Evolutionary conservation across 1,140 invertebrate species (phyloP), one percentile per base, ranked within the genome.

Genomic region (Aleiodes sp.): DNA sequence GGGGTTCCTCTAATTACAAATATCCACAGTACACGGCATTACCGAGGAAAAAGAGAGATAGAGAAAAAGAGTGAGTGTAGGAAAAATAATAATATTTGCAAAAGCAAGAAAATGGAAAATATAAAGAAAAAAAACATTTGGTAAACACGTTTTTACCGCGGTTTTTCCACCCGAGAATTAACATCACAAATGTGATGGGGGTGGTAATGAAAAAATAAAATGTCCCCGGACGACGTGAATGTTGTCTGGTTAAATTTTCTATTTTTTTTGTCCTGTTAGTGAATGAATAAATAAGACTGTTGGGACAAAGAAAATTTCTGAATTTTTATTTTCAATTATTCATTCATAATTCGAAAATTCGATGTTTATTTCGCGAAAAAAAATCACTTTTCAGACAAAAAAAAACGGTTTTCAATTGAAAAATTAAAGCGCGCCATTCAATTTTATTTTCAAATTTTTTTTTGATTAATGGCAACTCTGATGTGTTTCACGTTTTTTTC

Each of bases 1-100:
- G 61, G 70, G 68, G 46, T 73, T 78, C 77, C 75, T 79, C 78
- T 82, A 83, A 83, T 83, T 80, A 81, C 78, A 82, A 82, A 83
- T 83, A 82, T 82, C 76, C 78, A 80, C 75, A 78, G 46, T 4
- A 4, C 43, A 24, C 46, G 1, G 46, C 21, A 52, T 52, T 52
- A 68, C 6, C 12, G 29, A n/a, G n/a, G 29, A 56, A 12, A n/a
- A 19, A 7, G 33, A 35, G 56, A 21, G 57, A n/a, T n/a, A n/a
- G n/a, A n/a, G 29, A 26, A 21, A 31, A 24, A 46, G 46, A 46
- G 65, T 26, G 10, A 12, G 43, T 14, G 61, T 14, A n/a, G n/a
- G n/a, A n/a, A 26, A 29, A 46, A 41, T 14, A 67, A 24, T 19
- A 26, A 37, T 35, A 57, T 39, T 10, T 35, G 35, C 10, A 61